Evolutionary conservation across 1,140 invertebrate species (phyloP).

Genomic region (Antheraea pernyi): DNA sequence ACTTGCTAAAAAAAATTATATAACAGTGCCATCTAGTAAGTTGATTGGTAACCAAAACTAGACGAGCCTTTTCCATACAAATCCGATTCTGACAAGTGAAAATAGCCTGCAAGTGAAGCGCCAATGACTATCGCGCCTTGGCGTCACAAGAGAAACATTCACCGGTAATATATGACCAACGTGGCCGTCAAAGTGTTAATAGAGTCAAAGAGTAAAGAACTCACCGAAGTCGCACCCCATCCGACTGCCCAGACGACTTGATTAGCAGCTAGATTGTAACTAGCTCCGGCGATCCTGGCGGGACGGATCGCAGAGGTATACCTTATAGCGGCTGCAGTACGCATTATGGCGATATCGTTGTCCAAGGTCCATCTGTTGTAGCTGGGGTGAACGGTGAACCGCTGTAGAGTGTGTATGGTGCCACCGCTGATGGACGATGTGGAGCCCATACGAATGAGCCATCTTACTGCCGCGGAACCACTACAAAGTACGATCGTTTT

Average conservation of each 20-base stretch:
- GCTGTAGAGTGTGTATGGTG: constrained; percentile 26
- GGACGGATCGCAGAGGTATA: constrained; percentile 17
- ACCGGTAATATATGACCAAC: too few species aligned
- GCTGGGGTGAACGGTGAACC: constrained; percentile 62
- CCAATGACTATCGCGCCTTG: too few species aligned
- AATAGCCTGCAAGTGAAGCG: too few species aligned
- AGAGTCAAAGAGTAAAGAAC: neutral
- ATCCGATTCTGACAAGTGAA: too few species aligned
- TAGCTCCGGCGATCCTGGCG: constrained; percentile 30
- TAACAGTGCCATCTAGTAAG: too few species aligned
- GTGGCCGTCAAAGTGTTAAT: too few species aligned
- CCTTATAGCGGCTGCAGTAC: constrained; percentile 45
- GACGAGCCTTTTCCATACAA: too few species aligned
- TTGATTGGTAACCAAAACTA: too few species aligned
- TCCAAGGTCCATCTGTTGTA: constrained; percentile 74
- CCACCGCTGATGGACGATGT: constrained; percentile 31
- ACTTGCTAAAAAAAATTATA: too few species aligned
- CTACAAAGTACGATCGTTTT: constrained; percentile 17
- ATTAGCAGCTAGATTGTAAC: constrained; percentile 29
- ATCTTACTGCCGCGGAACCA: constrained; percentile 29
- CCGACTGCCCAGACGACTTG: constrained; percentile 22
- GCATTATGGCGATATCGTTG: constrained; percentile 81
- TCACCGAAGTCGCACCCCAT: constrained; percentile 22
- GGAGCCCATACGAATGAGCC: constrained; percentile 35
- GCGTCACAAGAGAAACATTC: too few species aligned